Percentiles rank a stretch among this genome's conserved stretches.
Conservation (phyloP, 2,113 vertebrate genomes). For the Cepphus grylle region DNA sequence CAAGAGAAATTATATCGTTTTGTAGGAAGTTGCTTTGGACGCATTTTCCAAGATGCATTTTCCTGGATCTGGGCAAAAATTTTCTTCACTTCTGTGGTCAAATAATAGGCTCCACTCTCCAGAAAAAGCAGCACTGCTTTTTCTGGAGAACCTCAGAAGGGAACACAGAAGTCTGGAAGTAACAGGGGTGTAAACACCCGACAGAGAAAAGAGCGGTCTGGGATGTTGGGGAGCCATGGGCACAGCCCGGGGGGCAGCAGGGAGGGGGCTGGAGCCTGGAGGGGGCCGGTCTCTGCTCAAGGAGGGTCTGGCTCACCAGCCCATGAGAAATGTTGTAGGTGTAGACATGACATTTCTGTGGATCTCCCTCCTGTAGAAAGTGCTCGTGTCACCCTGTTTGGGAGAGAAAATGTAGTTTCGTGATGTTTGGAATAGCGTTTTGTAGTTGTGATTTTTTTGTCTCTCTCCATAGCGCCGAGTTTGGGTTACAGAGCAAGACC, state of each 20-base stretch:
- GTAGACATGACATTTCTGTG: neutral
- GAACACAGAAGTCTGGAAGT: neutral
- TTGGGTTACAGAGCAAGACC: neutral
- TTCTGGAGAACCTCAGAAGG: neutral
- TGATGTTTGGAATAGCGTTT: neutral
- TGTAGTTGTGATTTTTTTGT: neutral
- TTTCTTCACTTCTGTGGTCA: neutral
- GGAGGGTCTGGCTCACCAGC: neutral
- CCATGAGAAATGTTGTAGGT: neutral
- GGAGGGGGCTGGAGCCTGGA: neutral
- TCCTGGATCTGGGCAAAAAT: neutral
- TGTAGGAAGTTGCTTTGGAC: neutral
- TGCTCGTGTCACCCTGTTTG: neutral
- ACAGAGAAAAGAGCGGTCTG: neutral
- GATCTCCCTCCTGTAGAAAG: neutral
- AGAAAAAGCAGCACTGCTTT: neutral
- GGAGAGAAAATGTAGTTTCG: neutral
- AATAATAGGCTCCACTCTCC: neutral
- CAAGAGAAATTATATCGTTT: neutral
- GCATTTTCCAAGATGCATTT: neutral
- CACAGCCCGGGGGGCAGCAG: neutral
- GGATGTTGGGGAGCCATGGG: neutral
- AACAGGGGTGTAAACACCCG: neutral
- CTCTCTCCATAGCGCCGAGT: neutral
- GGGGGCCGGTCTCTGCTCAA: neutral